Base-by-base conservation (phyloP, 1,140 invertebrate genomes). In the Ephestia elutella region DNA sequence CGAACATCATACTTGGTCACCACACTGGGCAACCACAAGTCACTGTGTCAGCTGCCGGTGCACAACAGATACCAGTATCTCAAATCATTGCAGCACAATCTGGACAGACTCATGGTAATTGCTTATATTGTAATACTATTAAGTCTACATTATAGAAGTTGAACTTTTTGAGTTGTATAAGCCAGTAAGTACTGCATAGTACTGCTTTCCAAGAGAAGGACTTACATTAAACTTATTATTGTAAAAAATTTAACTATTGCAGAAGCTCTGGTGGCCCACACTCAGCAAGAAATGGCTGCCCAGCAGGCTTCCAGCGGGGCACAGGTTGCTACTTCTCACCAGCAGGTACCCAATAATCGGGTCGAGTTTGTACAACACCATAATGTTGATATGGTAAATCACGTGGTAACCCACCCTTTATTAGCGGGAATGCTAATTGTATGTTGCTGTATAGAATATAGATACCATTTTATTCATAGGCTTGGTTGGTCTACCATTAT, bases 301-400 rank as follows among this genome's bases (percentile, higher is more conserved):
- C 68, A 73, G 54, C 69, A 77, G 32, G 57, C 61, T 2, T 58
- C 76, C 1, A 61, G 63, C 9, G 53, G 60, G 18, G 54, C 70
- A 21, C 76, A 76, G 60, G 71, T 71, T 15, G 63, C 73, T 38
- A 71, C 70, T 60, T 78, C 49, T 48, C 82, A 85, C 53, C 82
- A 85, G 67, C 83, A 89, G 82, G 86, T 87, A 87, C 75, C 87
- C 80, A 89, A 82, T 85, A 86, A 78, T 59, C 84, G 86, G 79
- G 79, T 88, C 73, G 85, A 86, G 65, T 86, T 88, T 82, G 79
- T 83, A 76, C 84, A 87, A 80, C 84, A 87, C 74, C 82, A 87
- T 86, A 86, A 83, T 76, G 78, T 86, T 80, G 83, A 88, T 80
- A 86, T 86, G 86, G 86, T 88, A 87, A 88, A 86, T 85, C 65